These are phyloP conservation scores for Mustela nigripes DNA, from an alignment of 2,113 vertebrate species.

Conservation along the genomic window DNA sequence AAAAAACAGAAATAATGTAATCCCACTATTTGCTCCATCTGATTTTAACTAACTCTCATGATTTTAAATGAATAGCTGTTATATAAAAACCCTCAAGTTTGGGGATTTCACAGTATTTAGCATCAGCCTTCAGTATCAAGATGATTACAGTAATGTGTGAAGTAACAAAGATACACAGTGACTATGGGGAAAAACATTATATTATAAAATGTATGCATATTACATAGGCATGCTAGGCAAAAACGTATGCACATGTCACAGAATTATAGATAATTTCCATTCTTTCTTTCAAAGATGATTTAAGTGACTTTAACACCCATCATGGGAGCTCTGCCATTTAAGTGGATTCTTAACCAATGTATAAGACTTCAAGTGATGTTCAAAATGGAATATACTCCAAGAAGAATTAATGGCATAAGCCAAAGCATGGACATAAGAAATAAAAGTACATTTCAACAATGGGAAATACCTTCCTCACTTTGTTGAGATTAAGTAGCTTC, in stretches of 20 bases:
- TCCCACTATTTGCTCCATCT: background rate
- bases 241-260: background rate
- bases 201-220: background rate
- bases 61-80: slow-evolving; percentile 10
- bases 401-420: background rate
- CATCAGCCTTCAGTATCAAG: background rate
- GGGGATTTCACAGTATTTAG: background rate
- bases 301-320: background rate
- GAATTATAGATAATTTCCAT: background rate
- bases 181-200: background rate
- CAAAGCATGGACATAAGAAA: background rate
- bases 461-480: background rate
- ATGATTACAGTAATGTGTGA: background rate
- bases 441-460: background rate
- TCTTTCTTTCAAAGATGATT: background rate
- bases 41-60: background rate
- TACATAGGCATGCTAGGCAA: background rate
- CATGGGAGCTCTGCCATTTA: background rate
- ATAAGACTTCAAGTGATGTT: background rate
- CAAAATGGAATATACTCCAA: background rate
- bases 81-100: background rate
- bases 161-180: background rate
- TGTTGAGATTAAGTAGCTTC: background rate
- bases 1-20: background rate
- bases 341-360: background rate